These are phyloP conservation scores for Capreolus pygargus DNA, from an alignment of 2,113 vertebrate species.

Conservation along the genomic window DNA sequence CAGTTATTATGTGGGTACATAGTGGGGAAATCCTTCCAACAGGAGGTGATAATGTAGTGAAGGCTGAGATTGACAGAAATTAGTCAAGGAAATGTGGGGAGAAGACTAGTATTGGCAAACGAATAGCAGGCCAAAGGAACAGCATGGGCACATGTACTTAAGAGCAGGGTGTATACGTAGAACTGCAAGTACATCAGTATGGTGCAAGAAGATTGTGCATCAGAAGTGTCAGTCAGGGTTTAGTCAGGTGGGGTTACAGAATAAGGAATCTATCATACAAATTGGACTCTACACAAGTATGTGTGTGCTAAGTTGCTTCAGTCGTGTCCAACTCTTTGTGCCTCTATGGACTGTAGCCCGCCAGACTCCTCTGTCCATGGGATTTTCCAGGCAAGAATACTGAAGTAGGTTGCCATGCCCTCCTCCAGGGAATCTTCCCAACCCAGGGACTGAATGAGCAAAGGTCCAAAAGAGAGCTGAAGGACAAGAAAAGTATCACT, in stretches of 20 bases:
- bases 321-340: accelerated
- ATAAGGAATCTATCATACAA: background rate
- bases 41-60: background rate
- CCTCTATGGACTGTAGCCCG: background rate
- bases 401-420: background rate
- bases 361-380: background rate
- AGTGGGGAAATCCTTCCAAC: background rate
- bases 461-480: background rate
- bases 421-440: background rate
- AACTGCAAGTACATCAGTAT: background rate
- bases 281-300: background rate
- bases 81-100: background rate
- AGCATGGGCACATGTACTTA: background rate
- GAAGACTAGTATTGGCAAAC: background rate
- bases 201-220: background rate
- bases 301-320: background rate
- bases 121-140: background rate
- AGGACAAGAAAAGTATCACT: background rate
- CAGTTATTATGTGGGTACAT: background rate
- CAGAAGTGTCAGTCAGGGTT: background rate
- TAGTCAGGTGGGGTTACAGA: background rate
- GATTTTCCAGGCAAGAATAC: background rate
- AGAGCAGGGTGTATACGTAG: background rate
- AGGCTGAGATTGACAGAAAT: background rate
- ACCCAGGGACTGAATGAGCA: background rate